Conservation (phyloP, 2,113 vertebrate genomes). For the Semicossyphus pulcher region DNA sequence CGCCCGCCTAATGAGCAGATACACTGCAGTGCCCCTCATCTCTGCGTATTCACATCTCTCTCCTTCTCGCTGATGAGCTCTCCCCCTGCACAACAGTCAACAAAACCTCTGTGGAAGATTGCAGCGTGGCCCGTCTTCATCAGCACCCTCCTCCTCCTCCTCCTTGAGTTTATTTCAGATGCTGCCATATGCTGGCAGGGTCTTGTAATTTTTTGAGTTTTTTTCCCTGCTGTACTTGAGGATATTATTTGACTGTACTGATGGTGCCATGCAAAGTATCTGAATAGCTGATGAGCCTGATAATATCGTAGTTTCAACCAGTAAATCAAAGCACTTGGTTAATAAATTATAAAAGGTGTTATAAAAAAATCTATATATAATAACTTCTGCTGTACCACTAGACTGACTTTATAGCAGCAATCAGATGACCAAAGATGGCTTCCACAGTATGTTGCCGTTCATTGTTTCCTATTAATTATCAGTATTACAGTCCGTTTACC, state of each 20-base stretch:
- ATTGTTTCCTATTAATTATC: too few relatives aligned
- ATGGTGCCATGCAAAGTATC: slow-evolving; percentile 36
- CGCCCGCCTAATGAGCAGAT: slow-evolving; percentile 96
- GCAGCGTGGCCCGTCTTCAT: slow-evolving; percentile 70
- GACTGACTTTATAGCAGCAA: not conserved
- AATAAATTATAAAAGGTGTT: not conserved
- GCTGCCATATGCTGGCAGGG: slow-evolving; percentile 46
- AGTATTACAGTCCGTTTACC: too few relatives aligned
- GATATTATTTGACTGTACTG: slow-evolving; percentile 48
- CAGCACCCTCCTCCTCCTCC: slow-evolving; percentile 54
- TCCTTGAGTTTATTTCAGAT: slow-evolving; percentile 61
- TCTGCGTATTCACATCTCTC: slow-evolving; percentile 96
- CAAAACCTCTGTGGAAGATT: slow-evolving; percentile 88
- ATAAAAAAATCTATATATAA: not conserved
- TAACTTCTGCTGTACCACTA: not conserved
- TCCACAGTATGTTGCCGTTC: not conserved
- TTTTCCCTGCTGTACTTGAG: slow-evolving; percentile 32
- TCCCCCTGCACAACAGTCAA: slow-evolving; percentile 86
- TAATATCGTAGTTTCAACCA: slow-evolving; percentile 3
- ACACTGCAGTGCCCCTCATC: slow-evolving; percentile 88
- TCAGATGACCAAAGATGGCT: not conserved
- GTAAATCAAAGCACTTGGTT: slow-evolving; percentile 4
- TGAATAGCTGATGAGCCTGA: slow-evolving; percentile 46
- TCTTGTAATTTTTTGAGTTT: slow-evolving; percentile 18
- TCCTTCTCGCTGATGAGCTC: slow-evolving; percentile 96